Evolutionary conservation across 2,888 invertebrate species (phyloP), one percentile per base, ranked within the genome.

Genomic region (Byasa hedistus): DNA sequence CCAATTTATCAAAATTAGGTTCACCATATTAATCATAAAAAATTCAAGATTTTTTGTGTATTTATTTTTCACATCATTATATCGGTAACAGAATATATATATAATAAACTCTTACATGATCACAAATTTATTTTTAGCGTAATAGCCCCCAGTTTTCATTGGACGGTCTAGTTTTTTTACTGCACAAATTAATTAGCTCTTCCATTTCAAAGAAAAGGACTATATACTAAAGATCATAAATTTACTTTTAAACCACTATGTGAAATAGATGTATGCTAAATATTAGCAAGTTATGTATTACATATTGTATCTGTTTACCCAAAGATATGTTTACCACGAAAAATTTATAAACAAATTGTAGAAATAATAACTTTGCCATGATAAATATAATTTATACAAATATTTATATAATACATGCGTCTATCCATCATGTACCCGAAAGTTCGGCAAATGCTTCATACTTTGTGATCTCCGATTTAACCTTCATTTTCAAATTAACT

Each of bases 1-100:
- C 22, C 65, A 66, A 66, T 61, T 66, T 61, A 65, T 66, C 61
- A 52, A n/a, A 15, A n/a, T 36, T 65, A 65, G 56, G 27, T 54
- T 65, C 32, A 32, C 56, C 60, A 60, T 17, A 60, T 24, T 23
- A 12, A 3, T 21, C 19, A 5, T 8, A 54, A 22, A 17, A 51
- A 32, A 21, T 24, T 15, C 10, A 15, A 39, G 15, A 15, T 15
- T 15, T 39, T 1, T 15, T 39, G 15, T 39, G 1, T 39, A 48
- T 48, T 48, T 3, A 48, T 19, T 19, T 48, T 48, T 7, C 3
- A 19, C 4, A n/a, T 48, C 8, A 48, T 48, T n/a, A n/a, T n/a
- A 48, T 48, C 48, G 5, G n/a, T 48, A 19, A n/a, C 19, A n/a
- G 3, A 48, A 5, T 19, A 48, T 48, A n/a, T n/a, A 48, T 15